Percentiles rank a stretch among this genome's conserved stretches.
These are phyloP conservation scores for Kradibia gibbosae DNA, from an alignment of 1,140 invertebrate genomes.

Conservation along the genomic window DNA sequence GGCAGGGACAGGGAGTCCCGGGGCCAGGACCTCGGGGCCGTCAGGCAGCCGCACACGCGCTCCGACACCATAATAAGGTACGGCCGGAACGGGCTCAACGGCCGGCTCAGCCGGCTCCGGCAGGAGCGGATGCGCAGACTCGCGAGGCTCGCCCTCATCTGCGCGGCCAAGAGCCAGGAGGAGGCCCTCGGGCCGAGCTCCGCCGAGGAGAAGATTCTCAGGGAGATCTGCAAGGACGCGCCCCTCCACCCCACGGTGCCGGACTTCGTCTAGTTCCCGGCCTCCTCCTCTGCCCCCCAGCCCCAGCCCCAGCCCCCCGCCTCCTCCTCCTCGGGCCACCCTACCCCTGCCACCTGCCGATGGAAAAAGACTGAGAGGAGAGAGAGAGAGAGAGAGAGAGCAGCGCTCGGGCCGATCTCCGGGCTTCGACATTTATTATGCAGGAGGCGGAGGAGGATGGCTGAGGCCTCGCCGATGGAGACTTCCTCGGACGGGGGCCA, in stretches of 20 bases:
- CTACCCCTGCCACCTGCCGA: no score
- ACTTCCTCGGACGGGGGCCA: neutral
- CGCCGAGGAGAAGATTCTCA: conserved; percentile 40
- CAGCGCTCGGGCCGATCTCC: no score
- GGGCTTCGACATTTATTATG: neutral
- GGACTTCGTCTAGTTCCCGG: conserved; percentile 39
- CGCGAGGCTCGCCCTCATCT: conserved; percentile 41
- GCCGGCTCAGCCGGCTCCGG: conserved; percentile 30
- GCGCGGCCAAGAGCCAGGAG: conserved; percentile 43
- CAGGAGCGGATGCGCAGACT: conserved; percentile 42
- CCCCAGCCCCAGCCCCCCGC: neutral
- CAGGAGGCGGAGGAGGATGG: neutral
- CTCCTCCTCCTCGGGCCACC: no score
- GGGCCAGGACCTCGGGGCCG: conserved; percentile 44
- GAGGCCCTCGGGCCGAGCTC: conserved; percentile 20
- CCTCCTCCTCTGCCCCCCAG: neutral
- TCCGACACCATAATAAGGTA: conserved; percentile 69
- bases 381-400: no score
- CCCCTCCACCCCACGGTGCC: conserved; percentile 47
- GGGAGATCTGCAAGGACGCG: conserved; percentile 48
- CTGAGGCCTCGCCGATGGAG: neutral
- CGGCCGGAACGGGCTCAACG: conserved; percentile 55
- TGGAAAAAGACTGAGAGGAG: conserved; percentile 16
- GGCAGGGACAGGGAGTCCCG: conserved; percentile 54
- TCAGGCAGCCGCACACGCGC: conserved; percentile 57